Percentiles rank a stretch among this genome's conserved stretches.
These are phyloP conservation scores for Hydropsyche betteni DNA, from an alignment of 2,888 invertebrate genomes.

Conservation along the genomic window DNA sequence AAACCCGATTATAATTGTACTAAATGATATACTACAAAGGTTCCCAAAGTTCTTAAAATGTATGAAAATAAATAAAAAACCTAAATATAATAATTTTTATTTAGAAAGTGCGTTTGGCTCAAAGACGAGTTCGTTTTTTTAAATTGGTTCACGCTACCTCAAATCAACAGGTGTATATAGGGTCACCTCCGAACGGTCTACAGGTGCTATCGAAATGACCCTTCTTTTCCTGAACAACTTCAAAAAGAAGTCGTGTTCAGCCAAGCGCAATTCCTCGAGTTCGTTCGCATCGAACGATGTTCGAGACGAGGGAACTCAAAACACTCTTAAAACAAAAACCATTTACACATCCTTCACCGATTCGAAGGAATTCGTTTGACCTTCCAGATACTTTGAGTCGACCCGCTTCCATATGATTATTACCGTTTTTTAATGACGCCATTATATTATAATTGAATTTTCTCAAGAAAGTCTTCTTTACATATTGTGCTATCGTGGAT, in stretches of 20 bases:
- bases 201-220: slow-evolving; percentile 23
- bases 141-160: neutral
- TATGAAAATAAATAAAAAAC: too few relatives aligned
- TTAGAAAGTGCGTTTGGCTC: too few relatives aligned
- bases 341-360: too few relatives aligned
- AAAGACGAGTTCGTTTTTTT: neutral
- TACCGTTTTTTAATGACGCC: neutral
- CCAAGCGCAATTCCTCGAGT: slow-evolving; percentile 32
- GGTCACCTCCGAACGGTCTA: neutral
- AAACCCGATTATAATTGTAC: too few relatives aligned
- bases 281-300: slow-evolving; percentile 29
- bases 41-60: too few relatives aligned
- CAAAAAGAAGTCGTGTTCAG: slow-evolving; percentile 32
- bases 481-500: too few relatives aligned
- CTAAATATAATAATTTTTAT: too few relatives aligned
- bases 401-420: neutral
- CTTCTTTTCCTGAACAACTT: neutral
- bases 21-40: too few relatives aligned
- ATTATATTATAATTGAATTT: neutral
- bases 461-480: neutral
- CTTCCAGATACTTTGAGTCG: too few relatives aligned
- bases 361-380: too few relatives aligned
- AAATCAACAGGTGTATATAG: too few relatives aligned
- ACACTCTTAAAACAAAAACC: too few relatives aligned
- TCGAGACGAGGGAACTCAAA: neutral